phyloP scores from a whole-genome alignment of 2,888 invertebrate genomes.

The Pilophorus perplexus region DNA sequence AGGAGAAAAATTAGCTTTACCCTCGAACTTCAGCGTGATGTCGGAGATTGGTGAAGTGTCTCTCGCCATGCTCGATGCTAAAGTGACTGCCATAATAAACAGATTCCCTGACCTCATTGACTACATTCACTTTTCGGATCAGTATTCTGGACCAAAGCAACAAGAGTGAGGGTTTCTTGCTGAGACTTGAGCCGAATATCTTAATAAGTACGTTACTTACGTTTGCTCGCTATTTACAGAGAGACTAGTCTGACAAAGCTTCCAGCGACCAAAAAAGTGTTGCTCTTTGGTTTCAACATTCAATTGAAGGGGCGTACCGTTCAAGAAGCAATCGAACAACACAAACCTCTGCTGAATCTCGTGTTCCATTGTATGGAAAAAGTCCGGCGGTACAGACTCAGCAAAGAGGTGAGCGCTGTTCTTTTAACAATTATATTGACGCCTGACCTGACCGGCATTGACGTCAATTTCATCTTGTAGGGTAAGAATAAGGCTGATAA shows the following conservation, averaged over 20 bases:
- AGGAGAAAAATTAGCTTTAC: slow-evolving; percentile 77
- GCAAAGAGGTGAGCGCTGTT: slow-evolving; percentile 72
- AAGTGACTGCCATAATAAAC: slow-evolving; percentile 69
- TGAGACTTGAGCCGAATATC: not conserved
- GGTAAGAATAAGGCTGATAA: slow-evolving; percentile 89
- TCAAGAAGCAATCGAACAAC: slow-evolving; percentile 67
- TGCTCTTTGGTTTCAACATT: slow-evolving; percentile 78
- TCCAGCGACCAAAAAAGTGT: slow-evolving; percentile 75
- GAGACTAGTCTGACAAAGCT: slow-evolving; percentile 66
- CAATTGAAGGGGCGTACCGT: slow-evolving; percentile 63
- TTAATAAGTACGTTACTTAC: not conserved
- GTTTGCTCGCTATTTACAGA: slow-evolving; percentile 52
- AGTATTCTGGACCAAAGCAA: slow-evolving; percentile 86
- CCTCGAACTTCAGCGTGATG: slow-evolving; percentile 70
- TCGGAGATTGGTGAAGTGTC: slow-evolving; percentile 90
- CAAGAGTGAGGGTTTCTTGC: slow-evolving; percentile 70
- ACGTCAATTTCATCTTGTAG: too few species aligned
- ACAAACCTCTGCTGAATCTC: slow-evolving; percentile 78
- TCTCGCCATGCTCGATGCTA: slow-evolving; percentile 76
- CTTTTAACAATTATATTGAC: too few species aligned
- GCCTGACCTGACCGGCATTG: too few species aligned
- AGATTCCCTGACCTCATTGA: slow-evolving; percentile 84
- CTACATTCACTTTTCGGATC: slow-evolving; percentile 96
- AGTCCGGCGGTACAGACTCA: slow-evolving; percentile 78
- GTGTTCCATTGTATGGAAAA: slow-evolving; percentile 93